phyloP scores from a whole-genome alignment of 2,888 invertebrate species.

The Andrena marginata region DNA sequence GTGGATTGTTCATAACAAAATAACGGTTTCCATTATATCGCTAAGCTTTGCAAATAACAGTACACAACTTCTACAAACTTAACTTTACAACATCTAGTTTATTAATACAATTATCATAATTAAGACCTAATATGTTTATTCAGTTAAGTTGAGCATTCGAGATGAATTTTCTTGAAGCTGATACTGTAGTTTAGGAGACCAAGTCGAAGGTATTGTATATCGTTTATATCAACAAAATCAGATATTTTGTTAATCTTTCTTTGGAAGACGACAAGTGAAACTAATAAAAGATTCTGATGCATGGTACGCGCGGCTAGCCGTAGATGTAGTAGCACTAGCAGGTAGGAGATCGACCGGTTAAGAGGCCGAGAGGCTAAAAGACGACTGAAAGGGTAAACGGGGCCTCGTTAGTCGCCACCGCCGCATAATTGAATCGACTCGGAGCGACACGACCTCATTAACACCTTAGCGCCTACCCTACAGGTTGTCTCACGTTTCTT shows the following conservation, averaged over 20 bases:
- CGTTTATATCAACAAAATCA: conserved; percentile 8
- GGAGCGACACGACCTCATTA: conserved; percentile 85
- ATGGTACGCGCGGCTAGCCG: conserved; percentile 62
- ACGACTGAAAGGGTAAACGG: conserved; percentile 81
- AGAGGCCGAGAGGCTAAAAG: conserved; percentile 77
- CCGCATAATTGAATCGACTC: conserved; percentile 85
- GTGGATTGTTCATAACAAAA: too few species aligned
- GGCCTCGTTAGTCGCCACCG: conserved; percentile 83
- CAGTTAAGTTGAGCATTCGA: too few species aligned
- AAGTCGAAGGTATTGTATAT: background rate
- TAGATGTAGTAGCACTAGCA: conserved; percentile 70
- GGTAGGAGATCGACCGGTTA: conserved; percentile 75
- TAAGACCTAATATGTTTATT: too few species aligned
- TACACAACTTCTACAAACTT: too few species aligned
- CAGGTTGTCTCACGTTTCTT: conserved; percentile 83
- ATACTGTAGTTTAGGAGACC: background rate
- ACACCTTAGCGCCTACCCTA: conserved; percentile 84
- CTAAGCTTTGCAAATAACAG: too few species aligned
- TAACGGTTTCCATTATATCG: too few species aligned
- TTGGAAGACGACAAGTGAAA: conserved; percentile 54
- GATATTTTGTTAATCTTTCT: conserved; percentile 21
- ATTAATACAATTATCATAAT: too few species aligned
- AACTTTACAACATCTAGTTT: too few species aligned
- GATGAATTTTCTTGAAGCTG: too few species aligned
- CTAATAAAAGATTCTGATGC: conserved; percentile 59